phyloP scores from a whole-genome alignment of 1,140 invertebrate genomes.

The Apolygus lucorum region DNA sequence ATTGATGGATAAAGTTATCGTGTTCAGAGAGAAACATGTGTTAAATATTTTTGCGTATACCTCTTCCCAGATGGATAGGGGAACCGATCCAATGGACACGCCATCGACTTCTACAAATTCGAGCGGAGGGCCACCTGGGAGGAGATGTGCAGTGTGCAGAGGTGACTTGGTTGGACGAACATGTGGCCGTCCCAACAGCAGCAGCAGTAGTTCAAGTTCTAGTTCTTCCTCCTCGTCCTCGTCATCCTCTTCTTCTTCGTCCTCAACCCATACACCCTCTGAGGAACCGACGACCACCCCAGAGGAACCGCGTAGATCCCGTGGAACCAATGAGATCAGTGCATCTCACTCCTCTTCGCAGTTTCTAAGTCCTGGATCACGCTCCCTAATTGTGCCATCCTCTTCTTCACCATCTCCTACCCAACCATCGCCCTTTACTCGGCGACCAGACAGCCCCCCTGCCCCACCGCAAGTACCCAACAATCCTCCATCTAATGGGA shows the following conservation, averaged over 20 bases:
- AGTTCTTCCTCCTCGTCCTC: neutral
- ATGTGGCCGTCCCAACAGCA: neutral
- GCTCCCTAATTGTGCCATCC: too few relatives aligned
- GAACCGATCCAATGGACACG: slow-evolving; percentile 58
- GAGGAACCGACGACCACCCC: neutral
- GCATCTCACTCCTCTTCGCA: slow-evolving; percentile 27
- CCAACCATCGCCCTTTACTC: neutral
- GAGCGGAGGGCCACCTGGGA: neutral
- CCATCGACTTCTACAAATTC: neutral
- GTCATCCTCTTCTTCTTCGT: slow-evolving; percentile 9
- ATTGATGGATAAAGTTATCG: too few relatives aligned
- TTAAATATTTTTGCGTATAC: too few relatives aligned
- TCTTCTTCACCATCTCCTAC: neutral
- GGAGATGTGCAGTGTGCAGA: neutral
- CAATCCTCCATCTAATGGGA: too few relatives aligned
- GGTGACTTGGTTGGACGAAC: neutral
- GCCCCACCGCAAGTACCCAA: too few relatives aligned
- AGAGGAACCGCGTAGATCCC: slow-evolving; percentile 9
- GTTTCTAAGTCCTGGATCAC: neutral
- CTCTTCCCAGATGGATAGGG: slow-evolving; percentile 55
- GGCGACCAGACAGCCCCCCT: too few relatives aligned
- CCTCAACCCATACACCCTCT: neutral
- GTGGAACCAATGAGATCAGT: slow-evolving; percentile 29
- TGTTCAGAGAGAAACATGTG: too few relatives aligned
- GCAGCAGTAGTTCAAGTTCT: neutral